Evolutionary conservation across 2,113 vertebrate species (phyloP).

Genomic region (Bubo scandiacus): DNA sequence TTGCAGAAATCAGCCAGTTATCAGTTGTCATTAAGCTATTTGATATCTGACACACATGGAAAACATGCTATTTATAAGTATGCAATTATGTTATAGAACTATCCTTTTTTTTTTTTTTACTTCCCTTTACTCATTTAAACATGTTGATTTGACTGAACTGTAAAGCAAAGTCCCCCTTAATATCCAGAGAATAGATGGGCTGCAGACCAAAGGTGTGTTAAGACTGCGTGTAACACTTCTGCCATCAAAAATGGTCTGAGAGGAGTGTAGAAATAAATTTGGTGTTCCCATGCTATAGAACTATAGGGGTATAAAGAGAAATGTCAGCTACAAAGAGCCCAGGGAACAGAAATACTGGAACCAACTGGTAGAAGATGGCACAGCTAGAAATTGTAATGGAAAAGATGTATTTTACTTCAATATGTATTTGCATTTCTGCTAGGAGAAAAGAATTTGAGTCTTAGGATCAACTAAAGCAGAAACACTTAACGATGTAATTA

Average conservation of each 20-base stretch:
- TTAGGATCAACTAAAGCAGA: not conserved
- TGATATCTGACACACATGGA: conserved; percentile 45
- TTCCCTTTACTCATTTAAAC: not conserved
- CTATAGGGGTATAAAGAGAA: not conserved
- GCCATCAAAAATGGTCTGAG: not conserved
- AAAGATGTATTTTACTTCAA: not conserved
- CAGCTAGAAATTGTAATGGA: not conserved
- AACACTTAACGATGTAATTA: not conserved
- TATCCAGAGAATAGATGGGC: not conserved
- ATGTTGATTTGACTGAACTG: not conserved
- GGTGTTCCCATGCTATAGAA: not conserved
- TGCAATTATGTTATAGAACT: conserved; percentile 12
- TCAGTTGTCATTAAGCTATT: conserved; percentile 60
- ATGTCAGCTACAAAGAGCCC: not conserved
- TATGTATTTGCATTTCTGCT: not conserved
- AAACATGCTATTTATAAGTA: conserved; percentile 44
- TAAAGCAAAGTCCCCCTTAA: not conserved
- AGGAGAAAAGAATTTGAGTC: not conserved
- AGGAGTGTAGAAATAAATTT: not conserved
- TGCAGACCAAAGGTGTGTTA: not conserved
- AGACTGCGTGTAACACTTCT: not conserved
- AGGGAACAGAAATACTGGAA: not conserved
- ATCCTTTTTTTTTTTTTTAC: not conserved
- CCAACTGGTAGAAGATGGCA: not conserved
- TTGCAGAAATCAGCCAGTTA: conserved; percentile 71